Base-by-base conservation (phyloP, 2,888 invertebrate genomes). In the Tetragonisca angustula region DNA sequence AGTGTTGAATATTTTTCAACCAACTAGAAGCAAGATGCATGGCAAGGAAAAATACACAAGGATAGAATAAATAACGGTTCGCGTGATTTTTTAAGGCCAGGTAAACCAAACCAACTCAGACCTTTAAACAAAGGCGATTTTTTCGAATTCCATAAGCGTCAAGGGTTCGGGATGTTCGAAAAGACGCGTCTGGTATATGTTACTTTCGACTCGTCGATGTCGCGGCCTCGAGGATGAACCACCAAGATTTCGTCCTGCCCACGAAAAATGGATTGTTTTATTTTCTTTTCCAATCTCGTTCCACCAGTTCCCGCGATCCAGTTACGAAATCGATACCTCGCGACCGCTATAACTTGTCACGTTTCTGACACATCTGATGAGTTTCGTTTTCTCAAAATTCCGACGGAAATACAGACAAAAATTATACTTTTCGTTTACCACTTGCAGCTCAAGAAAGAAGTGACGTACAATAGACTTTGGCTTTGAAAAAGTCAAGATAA, bases 111-210 rank as follows among this genome's bases (percentile, higher is more conserved):
- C n/a, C 43, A 43, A 43, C 43, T 43, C 43, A 43, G 17, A 17
- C n/a, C 0, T 13, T n/a, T 15, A 19, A 73, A 49, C n/a, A 17
- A 32, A 67, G 68, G 62, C 75, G 71, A 84, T 84, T 90, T 89
- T 50, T 88, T 81, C 76, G 61, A 84, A 88, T 85, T 85, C 75
- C 80, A 76, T 27, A 62, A 24, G 43, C 85, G 88, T 92, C 90
- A 91, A 93, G 93, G 92, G 91, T 90, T 91, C 84, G 80, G 85
- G 84, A 87, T 89, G 91, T 87, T 89, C 87, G 76, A 87, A 90
- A 88, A 89, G 84, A 83, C 77, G 91, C 86, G 88, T 93, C 93
- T 94, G 94, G 93, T 91, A 87, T 89, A 88, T 93, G 93, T 94
- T 89, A 89, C 83, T 86, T 87, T 89, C 84, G 83, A 74, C 89